phyloP scores from a whole-genome alignment of 1,140 invertebrate species.

The Drosophila kepulauana region DNA sequence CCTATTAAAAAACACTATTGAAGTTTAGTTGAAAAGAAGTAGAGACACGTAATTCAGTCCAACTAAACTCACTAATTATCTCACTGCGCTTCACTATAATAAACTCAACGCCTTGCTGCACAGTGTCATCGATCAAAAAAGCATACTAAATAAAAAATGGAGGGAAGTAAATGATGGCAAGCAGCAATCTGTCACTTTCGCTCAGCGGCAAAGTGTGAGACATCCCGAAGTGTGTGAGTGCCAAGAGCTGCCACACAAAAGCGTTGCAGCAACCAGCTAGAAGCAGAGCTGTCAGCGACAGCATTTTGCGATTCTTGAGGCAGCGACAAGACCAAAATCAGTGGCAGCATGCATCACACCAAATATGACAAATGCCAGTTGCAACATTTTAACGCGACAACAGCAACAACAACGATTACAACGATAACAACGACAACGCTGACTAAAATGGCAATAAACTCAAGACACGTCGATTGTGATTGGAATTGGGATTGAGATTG shows the following conservation, averaged over 20 bases:
- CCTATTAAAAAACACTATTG: neutral
- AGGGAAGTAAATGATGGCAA: conserved; percentile 28
- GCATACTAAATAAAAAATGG: neutral
- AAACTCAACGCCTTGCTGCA: conserved; percentile 29
- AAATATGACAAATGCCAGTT: conserved; percentile 82
- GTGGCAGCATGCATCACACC: conserved; percentile 73
- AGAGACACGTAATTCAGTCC: too few species aligned
- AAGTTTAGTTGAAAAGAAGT: neutral
- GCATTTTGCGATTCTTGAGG: conserved; percentile 29
- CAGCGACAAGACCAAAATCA: conserved; percentile 60
- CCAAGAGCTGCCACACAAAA: conserved; percentile 42
- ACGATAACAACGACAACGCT: conserved; percentile 8
- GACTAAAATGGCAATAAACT: conserved; percentile 70
- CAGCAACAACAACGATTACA: conserved; percentile 18
- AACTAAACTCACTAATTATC: neutral
- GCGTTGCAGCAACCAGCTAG: conserved; percentile 34
- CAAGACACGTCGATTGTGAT: conserved; percentile 39
- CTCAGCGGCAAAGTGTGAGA: conserved; percentile 59
- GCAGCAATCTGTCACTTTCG: conserved; percentile 72
- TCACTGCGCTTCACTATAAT: neutral
- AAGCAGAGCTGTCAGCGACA: conserved; percentile 52
- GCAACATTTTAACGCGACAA: conserved; percentile 61
- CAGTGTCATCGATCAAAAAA: conserved; percentile 54
- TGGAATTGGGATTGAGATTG: conserved; percentile 32
- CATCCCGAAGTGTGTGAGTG: conserved; percentile 47